Evolutionary conservation across 2,797 vertebrate species (phyloP), one percentile per base, ranked within the genome.

Genomic region (Melanotaenia boesemani): DNA sequence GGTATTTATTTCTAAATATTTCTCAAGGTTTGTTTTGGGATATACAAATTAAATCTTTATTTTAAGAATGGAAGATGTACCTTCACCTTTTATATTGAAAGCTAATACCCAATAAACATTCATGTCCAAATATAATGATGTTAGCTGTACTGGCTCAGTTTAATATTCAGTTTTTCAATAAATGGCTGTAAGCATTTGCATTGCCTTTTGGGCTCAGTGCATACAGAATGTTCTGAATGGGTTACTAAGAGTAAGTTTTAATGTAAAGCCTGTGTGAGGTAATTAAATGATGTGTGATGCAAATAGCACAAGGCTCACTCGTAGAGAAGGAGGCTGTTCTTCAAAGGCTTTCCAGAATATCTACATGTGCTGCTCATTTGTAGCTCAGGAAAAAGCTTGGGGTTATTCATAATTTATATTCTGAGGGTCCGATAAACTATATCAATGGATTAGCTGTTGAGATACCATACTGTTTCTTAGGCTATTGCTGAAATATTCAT

Each of bases 401-500:
- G 44, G 78, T 34, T 34, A 74, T 80, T 84, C 13, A 76, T 88
- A 34, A 6, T 87, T 84, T 39, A 62, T 70, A 81, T 77, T 86
- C 68, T 30, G 59, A 30, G 76, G 77, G 80, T 66, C 66, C 70
- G 68, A 84, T 86, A 85, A 87, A 90, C 67, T 37, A 41, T 82
- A 84, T 86, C 80, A 83, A 89, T 89, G 81, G 76, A 83, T 83
- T 77, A 85, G 81, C 86, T 87, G 87, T 83, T 83, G 15, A 77
- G 83, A 88, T 79, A 74, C 58, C 83, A 77, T 66, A 77, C 74
- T 76, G 79, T 81, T 83, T 77, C 77, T 79, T 75, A 83, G 86
- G 76, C 88, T 88, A 88, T 87, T 83, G 76, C 87, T 79, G 72
- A 89, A 88, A 88, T 84, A 81, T 90, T 83, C 87, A 75, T 77